Evolutionary conservation across 2,888 invertebrate genomes (phyloP), one percentile per base, ranked within the genome.

Genomic region (Chloromyia formosa): DNA sequence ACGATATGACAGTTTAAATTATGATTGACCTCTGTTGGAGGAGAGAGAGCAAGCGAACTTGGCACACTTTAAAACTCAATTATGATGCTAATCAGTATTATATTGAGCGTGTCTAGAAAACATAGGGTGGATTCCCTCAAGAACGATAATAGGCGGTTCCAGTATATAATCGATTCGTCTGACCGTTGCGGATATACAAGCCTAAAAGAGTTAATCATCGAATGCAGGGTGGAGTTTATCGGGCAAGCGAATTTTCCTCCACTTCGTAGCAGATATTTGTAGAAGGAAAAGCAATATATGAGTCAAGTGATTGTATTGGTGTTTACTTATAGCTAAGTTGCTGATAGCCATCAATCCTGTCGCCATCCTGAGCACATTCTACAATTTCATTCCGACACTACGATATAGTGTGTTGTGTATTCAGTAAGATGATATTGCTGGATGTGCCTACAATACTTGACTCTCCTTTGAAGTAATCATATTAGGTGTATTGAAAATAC

Each of bases 1-100:
- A 22, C 45, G 66, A n/a, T n/a, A n/a, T n/a, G n/a, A 66, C 18
- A 45, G 18, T 66, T 66, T 49, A 45, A 42, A 45, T 66, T 66
- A 66, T 66, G 49, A 45, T 20, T 66, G 45, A 7, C 42, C 12
- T 16, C 18, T 14, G 18, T 20, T 18, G 22, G 27, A 9, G 22
- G 49, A 35, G 16, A 16, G 18, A 18, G 16, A 27, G 61, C 27
- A 35, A 7, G 27, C 27, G 27, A 35, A 35, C n/a, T 20, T 40
- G 14, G 14, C 27, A 14, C 66, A 45, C 27, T 23, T 18, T 10
- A 22, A 2, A 45, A 42, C 20, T 60, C 60, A 60, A 60, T 60
- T 22, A 60, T 60, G 23, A 23, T 20, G 23, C 60, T 60, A 60
- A 60, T 23, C 22, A 23, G 22, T 22, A n/a, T n/a, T 60, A 22